phyloP scores from a whole-genome alignment of 2,888 invertebrate species.

The Sinelater perroti region DNA sequence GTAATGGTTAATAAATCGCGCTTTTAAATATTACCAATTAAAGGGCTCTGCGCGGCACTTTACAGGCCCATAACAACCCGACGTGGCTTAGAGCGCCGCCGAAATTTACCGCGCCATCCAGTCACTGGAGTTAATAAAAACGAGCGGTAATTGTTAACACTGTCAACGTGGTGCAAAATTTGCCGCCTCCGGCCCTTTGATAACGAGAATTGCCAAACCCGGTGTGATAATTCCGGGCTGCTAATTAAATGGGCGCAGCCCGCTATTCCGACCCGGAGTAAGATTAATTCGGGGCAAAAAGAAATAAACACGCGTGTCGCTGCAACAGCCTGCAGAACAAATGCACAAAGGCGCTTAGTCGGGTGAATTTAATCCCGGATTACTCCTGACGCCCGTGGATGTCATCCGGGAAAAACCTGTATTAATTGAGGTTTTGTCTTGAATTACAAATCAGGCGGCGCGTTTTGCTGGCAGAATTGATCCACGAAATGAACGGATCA shows the following conservation, averaged over 20 bases:
- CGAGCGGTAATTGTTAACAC: slow-evolving; percentile 12
- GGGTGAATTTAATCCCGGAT: slow-evolving; percentile 33
- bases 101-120: slow-evolving; percentile 19
- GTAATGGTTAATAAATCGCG: slow-evolving; percentile 30
- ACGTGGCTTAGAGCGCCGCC: slow-evolving; percentile 26
- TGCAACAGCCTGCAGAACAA: slow-evolving; percentile 21
- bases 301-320: slow-evolving; percentile 10
- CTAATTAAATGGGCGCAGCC: slow-evolving; percentile 26
- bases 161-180: slow-evolving; percentile 8
- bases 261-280: slow-evolving; percentile 5
- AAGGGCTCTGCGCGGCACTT: slow-evolving; percentile 29
- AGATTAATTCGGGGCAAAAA: slow-evolving; percentile 22
- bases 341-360: slow-evolving; percentile 30
- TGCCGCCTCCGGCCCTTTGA: no score
- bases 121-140: slow-evolving; percentile 20
- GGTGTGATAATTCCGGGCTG: slow-evolving; percentile 6
- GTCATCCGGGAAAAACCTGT: slow-evolving; percentile 33
- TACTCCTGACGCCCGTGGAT: slow-evolving; percentile 36
- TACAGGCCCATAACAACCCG: slow-evolving; percentile 28
- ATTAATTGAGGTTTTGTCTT: slow-evolving; percentile 39
- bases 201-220: no score
- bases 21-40: slow-evolving; percentile 34
- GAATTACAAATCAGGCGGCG: slow-evolving; percentile 37
- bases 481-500: no score
- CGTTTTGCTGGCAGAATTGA: no score